A percentile compares a stretch with the other conserved stretches of the same genome.
Evolutionary conservation across 2,888 invertebrate genomes (phyloP).

Genomic region (Ellobium chinense): DNA sequence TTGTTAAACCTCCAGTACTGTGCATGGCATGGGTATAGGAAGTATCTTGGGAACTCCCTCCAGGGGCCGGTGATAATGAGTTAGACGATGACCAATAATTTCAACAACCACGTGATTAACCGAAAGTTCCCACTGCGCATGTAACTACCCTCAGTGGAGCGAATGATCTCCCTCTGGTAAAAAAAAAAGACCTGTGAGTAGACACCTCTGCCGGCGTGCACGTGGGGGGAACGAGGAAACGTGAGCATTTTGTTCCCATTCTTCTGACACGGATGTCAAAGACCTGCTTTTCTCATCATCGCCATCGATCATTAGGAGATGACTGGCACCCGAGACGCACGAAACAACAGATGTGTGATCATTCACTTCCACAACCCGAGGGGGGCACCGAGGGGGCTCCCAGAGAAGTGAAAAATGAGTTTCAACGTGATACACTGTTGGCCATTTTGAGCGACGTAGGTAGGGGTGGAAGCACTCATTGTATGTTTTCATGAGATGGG

Average conservation of each 20-base stretch:
- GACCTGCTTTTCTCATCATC: constrained; percentile 28
- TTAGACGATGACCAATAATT: no score
- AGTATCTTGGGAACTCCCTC: no score
- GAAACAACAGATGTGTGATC: constrained; percentile 6
- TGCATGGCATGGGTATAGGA: no score
- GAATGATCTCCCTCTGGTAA: no score
- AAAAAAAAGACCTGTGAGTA: no score
- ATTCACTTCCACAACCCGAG: constrained; percentile 1
- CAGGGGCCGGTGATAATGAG: no score
- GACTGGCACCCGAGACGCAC: constrained; percentile 11
- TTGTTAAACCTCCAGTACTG: no score
- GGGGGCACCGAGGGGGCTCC: not conserved
- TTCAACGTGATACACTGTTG: not conserved
- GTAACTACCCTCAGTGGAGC: no score
- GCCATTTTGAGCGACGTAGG: not conserved
- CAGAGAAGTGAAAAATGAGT: constrained; percentile 6
- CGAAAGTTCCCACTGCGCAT: no score
- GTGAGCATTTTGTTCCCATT: constrained; percentile 13
- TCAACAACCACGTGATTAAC: no score
- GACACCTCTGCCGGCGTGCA: constrained; percentile 17
- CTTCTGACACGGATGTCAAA: constrained; percentile 32
- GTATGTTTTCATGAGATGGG: constrained; percentile 3
- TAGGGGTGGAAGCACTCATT: constrained; percentile 6
- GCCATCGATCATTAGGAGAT: constrained; percentile 21
- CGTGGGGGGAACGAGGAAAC: constrained; percentile 14